Base-by-base conservation (phyloP, 2,113 vertebrate species). In the Eonycteris spelaea region DNA sequence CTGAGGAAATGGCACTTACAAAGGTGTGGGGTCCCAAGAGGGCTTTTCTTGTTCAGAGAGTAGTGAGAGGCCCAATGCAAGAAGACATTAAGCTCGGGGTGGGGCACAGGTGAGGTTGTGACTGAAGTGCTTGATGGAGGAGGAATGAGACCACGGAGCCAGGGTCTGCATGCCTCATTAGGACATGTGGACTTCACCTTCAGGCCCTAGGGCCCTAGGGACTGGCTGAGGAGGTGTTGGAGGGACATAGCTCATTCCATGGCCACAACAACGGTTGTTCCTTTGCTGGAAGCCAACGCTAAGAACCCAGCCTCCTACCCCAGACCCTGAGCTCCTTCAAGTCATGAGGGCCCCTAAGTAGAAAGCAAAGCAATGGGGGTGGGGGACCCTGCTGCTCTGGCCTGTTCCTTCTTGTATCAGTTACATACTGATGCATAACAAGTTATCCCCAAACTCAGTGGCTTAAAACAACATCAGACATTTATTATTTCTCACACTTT, bases 1-100 rank as follows among this genome's bases (percentile, higher is more conserved):
- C 40, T 2, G 24, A 82, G 30, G 33, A 48, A n/a, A 12, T 10
- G 57, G 70, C 11, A 0, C 7, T 11, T 30, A 28, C 14, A 43
- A 35, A 80, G 45, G 0, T 24, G 22, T 71, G n/a, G 57, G 7
- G 61, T 70, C 6, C 22, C 0, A 0, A 8, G 80, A 82, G 59
- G 21, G 51, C 57, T 86, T 43, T 40, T 84, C 51, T 40, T 84
- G 21, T 15, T 35, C 38, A 59, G 59, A 33, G 3, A 86, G n/a
- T 2, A 16, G 28, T 26, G 71, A 91, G 57, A 71, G n/a, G 53
- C 57, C 71, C 28, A 0, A 1, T 11, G 21, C 14, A 26, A 51
- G 68, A 68, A 53, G 67, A 4, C 0, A 18, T 33, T 8, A 59
- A 70, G 38, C 45, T 28, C 1, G 6, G 40, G 40, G 35, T 33